Evolutionary conservation across 1,140 invertebrate species (phyloP), one percentile per base, ranked within the genome.

Genomic region (Metopolophium dirhodum): DNA sequence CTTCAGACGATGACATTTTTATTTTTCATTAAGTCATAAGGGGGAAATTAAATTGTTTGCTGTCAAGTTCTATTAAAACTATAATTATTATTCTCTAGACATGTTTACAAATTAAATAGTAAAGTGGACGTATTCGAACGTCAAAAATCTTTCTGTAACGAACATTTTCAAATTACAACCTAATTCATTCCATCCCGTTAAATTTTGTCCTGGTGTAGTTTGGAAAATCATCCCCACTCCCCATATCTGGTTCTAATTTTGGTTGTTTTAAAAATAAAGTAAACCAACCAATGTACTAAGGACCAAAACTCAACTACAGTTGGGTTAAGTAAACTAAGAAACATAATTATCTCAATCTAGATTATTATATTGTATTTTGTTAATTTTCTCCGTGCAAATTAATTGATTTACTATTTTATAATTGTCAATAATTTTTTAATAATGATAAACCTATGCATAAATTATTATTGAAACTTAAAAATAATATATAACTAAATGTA

Each of bases 81-180:
- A 35, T 82, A 77, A 51, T 47, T 51, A 61, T 45, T 47, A 49
- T 49, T 49, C 68, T 23, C 22, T 22, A 47, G 30, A 82, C 26
- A 77, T 83, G 7, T 83, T 37, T 68, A 8, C 23, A 90, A 68
- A 77, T 45, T 77, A 47, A 77, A 77, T n/a, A 49, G 1, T 14
- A n/a, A 68, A 47, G 6, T 45, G 26, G 30, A 45, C 30, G 26
- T 20, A 61, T 77, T 91, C 18, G n/a, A 77, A 68, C 41, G 61
- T 68, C 90, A 49, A 77, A 77, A 77, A 45, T 68, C 57, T 30
- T 91, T 47, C 6, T 68, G 6, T 14, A 30, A 91, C n/a, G 2
- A 91, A 47, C 41, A 45, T 77, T 68, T 91, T 77, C 54, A 77
- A 91, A 91, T 47, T 91, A 77, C 7, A n/a, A 20, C 14, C 30